Evolutionary conservation across 2,888 invertebrate genomes (phyloP).

Genomic region (Sycophila texana): DNA sequence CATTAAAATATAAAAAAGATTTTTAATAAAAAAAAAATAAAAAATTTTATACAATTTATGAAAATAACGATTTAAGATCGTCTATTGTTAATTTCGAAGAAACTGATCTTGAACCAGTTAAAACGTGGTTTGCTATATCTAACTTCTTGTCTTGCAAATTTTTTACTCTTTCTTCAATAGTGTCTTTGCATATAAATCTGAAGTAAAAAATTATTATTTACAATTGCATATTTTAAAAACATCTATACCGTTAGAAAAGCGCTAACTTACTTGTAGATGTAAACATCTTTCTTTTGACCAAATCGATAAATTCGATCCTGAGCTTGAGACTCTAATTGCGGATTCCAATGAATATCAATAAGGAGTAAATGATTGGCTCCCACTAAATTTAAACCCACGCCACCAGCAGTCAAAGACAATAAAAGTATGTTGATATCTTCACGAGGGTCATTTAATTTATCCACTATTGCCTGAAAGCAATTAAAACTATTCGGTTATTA

Average conservation of each 20-base stretch:
- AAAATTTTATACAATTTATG: conserved; percentile 54
- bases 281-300: conserved; percentile 89
- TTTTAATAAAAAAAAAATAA: conserved; percentile 19
- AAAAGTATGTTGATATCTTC: conserved; percentile 80
- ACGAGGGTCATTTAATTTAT: conserved; percentile 64
- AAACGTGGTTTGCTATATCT: conserved; percentile 85
- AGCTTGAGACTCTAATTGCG: conserved; percentile 95
- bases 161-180: conserved; percentile 92
- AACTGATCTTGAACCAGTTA: conserved; percentile 83
- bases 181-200: conserved; percentile 89
- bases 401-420: conserved; percentile 94
- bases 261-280: conserved; percentile 85
- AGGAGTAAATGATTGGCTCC: conserved; percentile 95
- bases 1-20: conserved; percentile 9
- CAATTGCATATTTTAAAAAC: background rate
- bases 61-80: conserved; percentile 85
- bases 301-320: conserved; percentile 95
- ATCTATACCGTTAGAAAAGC: background rate
- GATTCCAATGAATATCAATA: conserved; percentile 97
- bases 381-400: conserved; percentile 94
- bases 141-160: conserved; percentile 88
- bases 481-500: background rate
- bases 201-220: conserved; percentile 53
- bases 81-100: conserved; percentile 86
- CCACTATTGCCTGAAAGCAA: conserved; percentile 64